A percentile compares a stretch with the other conserved stretches of the same genome.
Evolutionary conservation across 1,140 invertebrate genomes (phyloP).

Genomic region (Cydia fagiglandana): DNA sequence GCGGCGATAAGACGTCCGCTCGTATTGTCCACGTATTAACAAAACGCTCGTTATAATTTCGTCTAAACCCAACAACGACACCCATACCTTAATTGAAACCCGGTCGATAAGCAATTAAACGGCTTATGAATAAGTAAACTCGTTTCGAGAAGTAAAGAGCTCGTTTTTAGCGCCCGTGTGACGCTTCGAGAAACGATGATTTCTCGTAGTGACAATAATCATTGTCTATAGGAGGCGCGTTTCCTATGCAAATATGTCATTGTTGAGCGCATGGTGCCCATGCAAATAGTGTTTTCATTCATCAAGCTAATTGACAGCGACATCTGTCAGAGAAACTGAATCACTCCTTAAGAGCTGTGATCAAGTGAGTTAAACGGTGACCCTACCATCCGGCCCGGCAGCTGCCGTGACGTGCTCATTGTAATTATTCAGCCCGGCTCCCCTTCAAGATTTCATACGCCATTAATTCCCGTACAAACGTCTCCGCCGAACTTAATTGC

Average conservation of each 20-base stretch:
- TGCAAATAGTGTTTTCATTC: constrained; percentile 71
- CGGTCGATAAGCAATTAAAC: constrained; percentile 33
- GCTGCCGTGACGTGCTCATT: constrained; percentile 49
- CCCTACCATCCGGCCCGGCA: constrained; percentile 57
- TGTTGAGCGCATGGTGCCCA: constrained; percentile 49
- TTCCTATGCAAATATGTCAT: constrained; percentile 68
- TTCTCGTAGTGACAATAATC: constrained; percentile 71
- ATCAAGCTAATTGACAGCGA: constrained; percentile 62
- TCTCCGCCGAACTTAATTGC: constrained; percentile 26
- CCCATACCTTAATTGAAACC: constrained; percentile 57
- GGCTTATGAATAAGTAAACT: constrained; percentile 28
- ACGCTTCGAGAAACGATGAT: constrained; percentile 68
- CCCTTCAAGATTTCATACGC: constrained; percentile 31
- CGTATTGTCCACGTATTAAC: constrained; percentile 58
- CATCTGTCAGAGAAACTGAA: constrained; percentile 71
- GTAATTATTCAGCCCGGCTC: constrained; percentile 44
- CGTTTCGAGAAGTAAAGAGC: constrained; percentile 36
- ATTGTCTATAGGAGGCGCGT: constrained; percentile 60
- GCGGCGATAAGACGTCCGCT: constrained; percentile 63
- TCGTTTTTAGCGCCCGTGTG: constrained; percentile 48
- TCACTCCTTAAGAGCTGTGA: constrained; percentile 65
- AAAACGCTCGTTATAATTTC: constrained; percentile 67
- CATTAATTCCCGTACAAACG: constrained; percentile 30
- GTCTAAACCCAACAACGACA: constrained; percentile 60
- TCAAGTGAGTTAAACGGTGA: constrained; percentile 68